Evolutionary conservation across 1,140 invertebrate genomes (phyloP), one percentile per base, ranked within the genome.

Genomic region (Ganaspis sp.): DNA sequence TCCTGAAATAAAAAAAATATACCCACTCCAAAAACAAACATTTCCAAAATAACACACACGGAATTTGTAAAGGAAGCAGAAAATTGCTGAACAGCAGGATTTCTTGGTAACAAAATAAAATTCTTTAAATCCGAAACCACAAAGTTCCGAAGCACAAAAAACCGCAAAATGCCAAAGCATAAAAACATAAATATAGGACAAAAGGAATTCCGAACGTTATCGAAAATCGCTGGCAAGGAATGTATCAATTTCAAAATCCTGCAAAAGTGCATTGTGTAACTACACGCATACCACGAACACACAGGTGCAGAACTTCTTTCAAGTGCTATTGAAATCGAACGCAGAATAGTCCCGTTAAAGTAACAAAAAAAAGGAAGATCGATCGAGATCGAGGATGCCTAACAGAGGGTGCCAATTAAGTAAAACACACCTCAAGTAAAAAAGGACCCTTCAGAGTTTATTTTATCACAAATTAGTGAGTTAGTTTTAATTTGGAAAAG

Each of bases 251-350:
- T 64, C 23, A 64, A 64, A 64, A 29, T 29, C 26, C 21, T 64
- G 58, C 26, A 64, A 34, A 64, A 64, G 15, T 64, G 58, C 58
- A 64, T 64, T 64, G 58, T 64, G 58, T 64, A 64, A 64, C 58
- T 64, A 64, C 58, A 64, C 58, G 58, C 58, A 64, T 64, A 64
- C 58, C 58, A 15, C 58, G 21, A 58, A 64, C 23, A 64, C 23
- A 64, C 58, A 64, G 58, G 58, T 64, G 58, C 23, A 64, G 1
- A 64, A 64, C 12, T 64, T 64, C 58, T 64, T 34, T 58, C 23
- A 64, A 64, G 58, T 64, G 58, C 58, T 64, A 29, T 34, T 64
- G 58, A 64, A 64, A 64, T 64, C 58, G 26, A 64, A 29, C 15
- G 58, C 23, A 64, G 19, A 23, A 23, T 29, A 29, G 58, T 64